Percentiles rank a stretch among this genome's conserved stretches.
These are phyloP conservation scores for Brevimyrus niger DNA, from an alignment of 2,113 vertebrate species.

Conservation along the genomic window DNA sequence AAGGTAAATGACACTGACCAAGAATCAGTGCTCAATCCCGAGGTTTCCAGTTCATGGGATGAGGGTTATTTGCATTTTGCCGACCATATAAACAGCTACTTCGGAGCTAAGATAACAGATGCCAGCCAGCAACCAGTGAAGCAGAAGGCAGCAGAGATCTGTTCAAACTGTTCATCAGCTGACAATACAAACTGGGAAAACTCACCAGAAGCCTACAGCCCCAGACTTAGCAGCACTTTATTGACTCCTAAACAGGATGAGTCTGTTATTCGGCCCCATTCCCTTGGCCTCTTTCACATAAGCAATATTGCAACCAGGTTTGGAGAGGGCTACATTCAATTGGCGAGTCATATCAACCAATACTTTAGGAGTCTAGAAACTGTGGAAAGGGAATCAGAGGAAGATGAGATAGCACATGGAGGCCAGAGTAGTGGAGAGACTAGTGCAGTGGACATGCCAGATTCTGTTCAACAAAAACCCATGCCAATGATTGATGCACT, in stretches of 20 bases:
- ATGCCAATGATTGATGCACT: background rate
- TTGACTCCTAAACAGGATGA: background rate
- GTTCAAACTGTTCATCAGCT: constrained; percentile 26
- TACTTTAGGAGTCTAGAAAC: background rate
- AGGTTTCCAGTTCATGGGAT: constrained; percentile 34
- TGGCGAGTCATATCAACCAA: background rate
- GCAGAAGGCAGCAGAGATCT: constrained; percentile 28
- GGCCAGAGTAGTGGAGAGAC: background rate
- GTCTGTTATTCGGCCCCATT: background rate
- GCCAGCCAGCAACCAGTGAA: background rate
- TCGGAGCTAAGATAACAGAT: constrained; percentile 47
- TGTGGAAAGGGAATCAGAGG: background rate
- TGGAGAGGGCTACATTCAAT: background rate
- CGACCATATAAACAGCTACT: constrained; percentile 57
- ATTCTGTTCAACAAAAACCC: background rate
- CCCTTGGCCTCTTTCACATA: background rate
- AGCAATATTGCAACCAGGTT: background rate
- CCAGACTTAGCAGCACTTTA: background rate
- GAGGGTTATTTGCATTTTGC: constrained; percentile 51
- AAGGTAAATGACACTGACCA: constrained; percentile 36
- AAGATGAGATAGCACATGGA: background rate
- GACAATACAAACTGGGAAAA: background rate
- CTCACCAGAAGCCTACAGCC: background rate
- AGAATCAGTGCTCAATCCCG: background rate
- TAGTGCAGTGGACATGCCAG: background rate